phyloP scores from a whole-genome alignment of 2,888 invertebrate species.

The Coremacera marginata region DNA sequence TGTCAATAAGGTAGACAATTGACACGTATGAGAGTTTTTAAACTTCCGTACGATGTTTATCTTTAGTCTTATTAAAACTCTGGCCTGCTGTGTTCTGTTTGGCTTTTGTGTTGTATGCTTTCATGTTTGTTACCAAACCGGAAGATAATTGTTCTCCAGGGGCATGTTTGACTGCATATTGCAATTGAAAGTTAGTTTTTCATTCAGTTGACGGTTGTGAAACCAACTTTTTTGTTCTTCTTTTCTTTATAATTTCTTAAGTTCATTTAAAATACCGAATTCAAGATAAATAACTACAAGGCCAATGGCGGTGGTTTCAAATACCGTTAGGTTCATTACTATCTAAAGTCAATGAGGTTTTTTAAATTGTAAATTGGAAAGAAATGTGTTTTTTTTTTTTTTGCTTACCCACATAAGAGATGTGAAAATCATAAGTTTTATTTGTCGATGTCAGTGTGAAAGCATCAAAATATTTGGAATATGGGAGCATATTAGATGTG shows the following conservation, averaged over 20 bases:
- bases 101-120: not conserved
- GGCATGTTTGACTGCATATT: conserved; percentile 12
- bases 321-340: too few relatives aligned
- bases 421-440: too few relatives aligned
- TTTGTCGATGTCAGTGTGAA: too few relatives aligned
- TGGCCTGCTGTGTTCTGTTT: not conserved
- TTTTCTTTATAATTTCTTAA: not conserved
- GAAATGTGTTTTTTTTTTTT: too few relatives aligned
- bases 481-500: too few relatives aligned
- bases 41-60: conserved; percentile 28
- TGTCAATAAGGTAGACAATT: conserved; percentile 6
- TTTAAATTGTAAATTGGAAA: too few relatives aligned
- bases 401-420: too few relatives aligned
- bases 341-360: too few relatives aligned
- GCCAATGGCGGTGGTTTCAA: too few relatives aligned
- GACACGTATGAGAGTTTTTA: conserved; percentile 22
- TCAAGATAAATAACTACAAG: too few relatives aligned
- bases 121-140: not conserved
- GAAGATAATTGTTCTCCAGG: conserved; percentile 25
- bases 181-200: conserved; percentile 22
- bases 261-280: not conserved
- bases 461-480: too few relatives aligned
- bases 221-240: not conserved
- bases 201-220: not conserved
- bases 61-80: conserved; percentile 24